Percentiles rank a stretch among this genome's conserved stretches.
Evolutionary conservation across 2,888 invertebrate genomes (phyloP).

Genomic region (Philopedon plagiatum): DNA sequence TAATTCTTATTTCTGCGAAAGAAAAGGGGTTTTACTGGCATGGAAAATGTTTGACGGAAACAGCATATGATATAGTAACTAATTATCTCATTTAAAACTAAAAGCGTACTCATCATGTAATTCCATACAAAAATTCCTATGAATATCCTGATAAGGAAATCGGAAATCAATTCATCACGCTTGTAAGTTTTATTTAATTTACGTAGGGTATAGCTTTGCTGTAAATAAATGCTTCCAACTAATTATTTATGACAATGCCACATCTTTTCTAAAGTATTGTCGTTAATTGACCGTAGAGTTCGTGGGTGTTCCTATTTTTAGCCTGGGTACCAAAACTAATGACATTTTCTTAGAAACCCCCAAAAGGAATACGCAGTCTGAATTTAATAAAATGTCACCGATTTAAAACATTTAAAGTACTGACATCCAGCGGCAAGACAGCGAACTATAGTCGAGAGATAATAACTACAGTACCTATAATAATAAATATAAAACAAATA

Average conservation of each 20-base stretch:
- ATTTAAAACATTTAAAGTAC: neutral
- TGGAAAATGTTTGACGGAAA: too few species aligned
- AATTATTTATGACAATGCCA: conserved; percentile 12
- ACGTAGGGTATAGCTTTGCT: neutral
- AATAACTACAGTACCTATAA: too few species aligned
- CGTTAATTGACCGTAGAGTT: conserved; percentile 11
- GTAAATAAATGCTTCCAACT: neutral
- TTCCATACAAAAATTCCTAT: neutral
- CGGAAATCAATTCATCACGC: conserved; percentile 1
- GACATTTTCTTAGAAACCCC: conserved; percentile 5
- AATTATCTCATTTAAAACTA: too few species aligned
- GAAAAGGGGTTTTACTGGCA: too few species aligned
- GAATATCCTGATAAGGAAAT: neutral
- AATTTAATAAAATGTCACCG: neutral
- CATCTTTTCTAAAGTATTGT: neutral
- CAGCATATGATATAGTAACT: too few species aligned
- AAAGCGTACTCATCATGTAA: too few species aligned
- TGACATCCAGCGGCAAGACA: conserved; percentile 4
- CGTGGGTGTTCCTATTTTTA: conserved; percentile 23
- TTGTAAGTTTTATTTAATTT: neutral
- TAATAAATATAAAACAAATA: too few species aligned
- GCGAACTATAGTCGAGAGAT: neutral
- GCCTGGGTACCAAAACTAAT: conserved; percentile 3
- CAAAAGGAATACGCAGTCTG: neutral
- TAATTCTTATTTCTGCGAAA: too few species aligned